Conservation (phyloP, 1,140 invertebrate species). For the Maconellicoccus hirsutus region DNA sequence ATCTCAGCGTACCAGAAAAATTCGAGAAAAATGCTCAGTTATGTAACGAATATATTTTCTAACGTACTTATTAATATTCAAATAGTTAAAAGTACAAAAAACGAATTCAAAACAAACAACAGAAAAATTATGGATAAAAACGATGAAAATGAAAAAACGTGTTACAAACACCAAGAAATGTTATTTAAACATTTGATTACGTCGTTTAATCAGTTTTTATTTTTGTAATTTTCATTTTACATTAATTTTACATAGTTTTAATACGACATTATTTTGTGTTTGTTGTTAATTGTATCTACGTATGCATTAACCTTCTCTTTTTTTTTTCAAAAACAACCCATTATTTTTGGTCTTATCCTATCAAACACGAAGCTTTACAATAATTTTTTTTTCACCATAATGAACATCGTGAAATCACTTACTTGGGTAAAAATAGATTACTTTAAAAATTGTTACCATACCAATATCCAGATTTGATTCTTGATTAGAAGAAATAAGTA, state of each 20-base stretch:
- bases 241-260: conserved; percentile 9
- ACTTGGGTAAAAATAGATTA: no score
- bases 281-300: neutral
- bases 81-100: neutral
- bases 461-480: no score
- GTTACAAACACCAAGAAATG: conserved; percentile 12
- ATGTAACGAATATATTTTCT: conserved; percentile 37
- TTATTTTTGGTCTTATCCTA: neutral
- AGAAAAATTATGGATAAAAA: neutral
- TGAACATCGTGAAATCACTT: no score
- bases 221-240: neutral
- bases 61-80: neutral
- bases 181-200: neutral
- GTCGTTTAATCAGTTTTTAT: conserved; percentile 9
- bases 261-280: neutral
- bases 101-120: neutral
- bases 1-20: conserved; percentile 51
- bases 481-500: no score
- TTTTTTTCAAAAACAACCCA: neutral
- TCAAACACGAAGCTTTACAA: neutral
- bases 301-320: neutral
- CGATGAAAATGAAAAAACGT: neutral
- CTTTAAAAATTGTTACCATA: no score
- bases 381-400: no score
- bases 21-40: conserved; percentile 47